Conservation (phyloP, 2,888 invertebrate species). For the Cryptocephalus primarius region DNA sequence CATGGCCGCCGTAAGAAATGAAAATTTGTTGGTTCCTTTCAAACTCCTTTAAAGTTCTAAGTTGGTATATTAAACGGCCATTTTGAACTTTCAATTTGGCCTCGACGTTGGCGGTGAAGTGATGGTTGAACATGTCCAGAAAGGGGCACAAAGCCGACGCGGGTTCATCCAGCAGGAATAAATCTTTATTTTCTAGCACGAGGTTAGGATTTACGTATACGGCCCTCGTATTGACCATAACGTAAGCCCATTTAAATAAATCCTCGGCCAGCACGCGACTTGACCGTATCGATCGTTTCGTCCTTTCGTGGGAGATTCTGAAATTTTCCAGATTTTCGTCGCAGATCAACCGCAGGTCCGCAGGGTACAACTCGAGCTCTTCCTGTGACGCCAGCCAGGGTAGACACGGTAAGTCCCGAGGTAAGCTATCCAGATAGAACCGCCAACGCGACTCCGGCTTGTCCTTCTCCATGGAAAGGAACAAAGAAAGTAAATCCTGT, state of each 20-base stretch:
- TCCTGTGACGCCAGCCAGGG: slow-evolving; percentile 55
- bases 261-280: slow-evolving; percentile 42
- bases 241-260: slow-evolving; percentile 69
- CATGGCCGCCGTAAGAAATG: slow-evolving; percentile 79
- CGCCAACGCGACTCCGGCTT: slow-evolving; percentile 47
- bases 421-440: slow-evolving; percentile 59
- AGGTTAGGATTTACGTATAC: slow-evolving; percentile 57
- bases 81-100: slow-evolving; percentile 28
- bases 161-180: slow-evolving; percentile 39
- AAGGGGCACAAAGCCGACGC: slow-evolving; percentile 74
- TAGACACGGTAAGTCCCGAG: slow-evolving; percentile 47
- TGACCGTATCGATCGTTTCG: slow-evolving; percentile 39
- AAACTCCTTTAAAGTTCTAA: slow-evolving; percentile 43
- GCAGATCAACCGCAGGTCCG: slow-evolving; percentile 43
- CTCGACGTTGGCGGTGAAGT: slow-evolving; percentile 46
- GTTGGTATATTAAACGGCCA: slow-evolving; percentile 40
- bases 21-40: slow-evolving; percentile 64
- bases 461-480: slow-evolving; percentile 57
- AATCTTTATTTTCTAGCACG: slow-evolving; percentile 19
- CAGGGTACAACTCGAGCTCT: slow-evolving; percentile 46
- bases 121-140: slow-evolving; percentile 85
- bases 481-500: slow-evolving; percentile 64
- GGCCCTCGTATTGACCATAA: slow-evolving; percentile 75
- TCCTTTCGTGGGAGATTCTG: slow-evolving; percentile 32
- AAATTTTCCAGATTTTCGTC: slow-evolving; percentile 43